Evolutionary conservation across 2,888 invertebrate genomes (phyloP).

Genomic region (Cryptus viduatorius): DNA sequence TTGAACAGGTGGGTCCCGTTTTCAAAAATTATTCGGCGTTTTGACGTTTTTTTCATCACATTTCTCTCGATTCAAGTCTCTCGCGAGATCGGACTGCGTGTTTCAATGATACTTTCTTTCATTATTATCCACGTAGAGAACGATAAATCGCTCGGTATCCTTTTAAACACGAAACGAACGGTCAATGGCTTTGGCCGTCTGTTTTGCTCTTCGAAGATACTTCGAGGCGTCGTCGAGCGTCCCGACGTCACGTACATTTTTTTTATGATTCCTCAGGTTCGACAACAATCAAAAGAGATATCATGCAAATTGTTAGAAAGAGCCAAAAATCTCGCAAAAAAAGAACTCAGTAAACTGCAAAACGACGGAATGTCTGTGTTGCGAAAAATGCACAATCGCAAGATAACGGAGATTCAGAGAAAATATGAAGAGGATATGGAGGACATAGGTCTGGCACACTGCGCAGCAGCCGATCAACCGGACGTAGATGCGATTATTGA

Average conservation of each 20-base stretch:
- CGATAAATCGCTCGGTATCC: background rate
- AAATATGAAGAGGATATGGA: conserved; percentile 86
- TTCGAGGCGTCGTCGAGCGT: background rate
- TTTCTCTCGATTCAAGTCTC: background rate
- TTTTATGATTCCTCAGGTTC: conserved; percentile 84
- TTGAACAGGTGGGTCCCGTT: conserved; percentile 87
- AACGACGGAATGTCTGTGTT: conserved; percentile 86
- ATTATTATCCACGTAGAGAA: background rate
- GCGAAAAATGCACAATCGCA: conserved; percentile 86
- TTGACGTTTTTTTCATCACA: conserved; percentile 10
- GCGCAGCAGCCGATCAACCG: conserved; percentile 83
- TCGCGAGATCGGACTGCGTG: background rate
- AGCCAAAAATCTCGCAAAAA: conserved; percentile 86
- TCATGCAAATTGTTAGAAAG: conserved; percentile 87
- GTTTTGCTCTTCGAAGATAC: background rate
- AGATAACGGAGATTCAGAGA: conserved; percentile 85
- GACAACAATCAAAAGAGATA: conserved; percentile 88
- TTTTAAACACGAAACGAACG: background rate
- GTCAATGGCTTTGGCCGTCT: background rate
- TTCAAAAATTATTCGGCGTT: conserved; percentile 33
- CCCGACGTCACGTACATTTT: conserved; percentile 46
- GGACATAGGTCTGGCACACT: conserved; percentile 86
- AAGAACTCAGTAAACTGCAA: conserved; percentile 86
- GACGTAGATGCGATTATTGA: conserved; percentile 80
- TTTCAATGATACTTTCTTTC: background rate